Evolutionary conservation across 2,113 vertebrate species (phyloP).

Genomic region (Toxotes jaculatrix): DNA sequence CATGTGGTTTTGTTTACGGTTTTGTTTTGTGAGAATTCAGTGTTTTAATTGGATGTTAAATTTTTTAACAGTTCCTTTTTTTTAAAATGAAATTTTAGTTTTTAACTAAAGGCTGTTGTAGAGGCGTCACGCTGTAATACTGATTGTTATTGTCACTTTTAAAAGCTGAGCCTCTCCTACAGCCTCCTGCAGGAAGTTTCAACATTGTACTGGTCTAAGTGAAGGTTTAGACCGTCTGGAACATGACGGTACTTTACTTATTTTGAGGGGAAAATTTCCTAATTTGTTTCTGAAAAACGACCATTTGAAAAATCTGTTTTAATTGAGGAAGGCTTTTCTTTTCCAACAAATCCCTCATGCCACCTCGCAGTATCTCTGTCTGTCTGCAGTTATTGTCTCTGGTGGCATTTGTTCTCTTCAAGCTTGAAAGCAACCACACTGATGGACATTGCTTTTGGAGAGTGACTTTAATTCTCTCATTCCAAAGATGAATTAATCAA

Average conservation of each 20-base stretch:
- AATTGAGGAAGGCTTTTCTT: not conserved
- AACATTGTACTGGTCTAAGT: constrained; percentile 12
- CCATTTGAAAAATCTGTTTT: constrained; percentile 5
- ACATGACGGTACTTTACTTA: constrained; percentile 11
- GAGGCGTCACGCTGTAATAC: constrained; percentile 7
- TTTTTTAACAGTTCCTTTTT: constrained; percentile 11
- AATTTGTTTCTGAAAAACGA: not conserved
- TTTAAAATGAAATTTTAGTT: not conserved
- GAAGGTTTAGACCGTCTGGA: constrained; percentile 5
- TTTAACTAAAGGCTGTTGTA: constrained; percentile 10
- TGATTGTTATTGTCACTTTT: constrained; percentile 12
- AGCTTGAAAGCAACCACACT: not conserved
- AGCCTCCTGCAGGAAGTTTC: constrained; percentile 27
- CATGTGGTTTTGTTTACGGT: not conserved
- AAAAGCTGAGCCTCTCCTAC: constrained; percentile 15
- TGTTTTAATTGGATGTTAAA: constrained; percentile 35
- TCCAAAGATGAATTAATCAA: constrained; percentile 71
- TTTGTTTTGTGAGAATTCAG: constrained; percentile 16
- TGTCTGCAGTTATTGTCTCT: constrained; percentile 17
- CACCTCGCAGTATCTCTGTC: not conserved
- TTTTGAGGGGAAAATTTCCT: constrained; percentile 6
- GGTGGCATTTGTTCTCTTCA: constrained; percentile 24
- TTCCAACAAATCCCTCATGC: not conserved
- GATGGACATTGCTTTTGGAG: not conserved
- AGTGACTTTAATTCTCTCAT: constrained; percentile 49